Base-by-base conservation (phyloP, 2,888 invertebrate species). In the Cataglyphis albicans region DNA sequence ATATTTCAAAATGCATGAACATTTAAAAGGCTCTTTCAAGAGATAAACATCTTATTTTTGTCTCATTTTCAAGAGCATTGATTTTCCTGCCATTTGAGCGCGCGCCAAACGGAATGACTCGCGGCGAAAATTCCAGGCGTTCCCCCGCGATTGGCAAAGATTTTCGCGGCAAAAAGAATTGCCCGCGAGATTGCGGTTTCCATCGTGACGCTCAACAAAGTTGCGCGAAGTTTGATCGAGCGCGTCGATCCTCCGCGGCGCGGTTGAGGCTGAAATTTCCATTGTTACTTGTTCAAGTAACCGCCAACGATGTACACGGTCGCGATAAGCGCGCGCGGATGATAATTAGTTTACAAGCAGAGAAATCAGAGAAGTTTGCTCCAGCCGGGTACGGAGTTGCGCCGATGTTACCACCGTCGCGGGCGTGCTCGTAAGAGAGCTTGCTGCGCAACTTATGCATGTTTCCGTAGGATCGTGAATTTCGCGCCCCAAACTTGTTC, bases 331-430 rank as follows among this genome's bases (percentile, higher is more conserved):
- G 59, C 72, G 78, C 55, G 64, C 29, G 78, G 59, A 72, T 80
- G 72, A 72, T 80, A 80, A 80, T 80, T 80, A 80, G 72, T 80
- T 80, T 72, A 72, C 78, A 59, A 72, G 44, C 78, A 59, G 44
- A 59, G 72, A 80, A 80, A 80, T 80, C 78, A 80, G 78, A 80
- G 78, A 80, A 80, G 78, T 80, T 80, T 72, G 59, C 72, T 59
- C 44, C 70, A 44, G 21, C 15, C 9, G 67, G 38, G 72, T 9
- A 25, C 57, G 32, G 32, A 72, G 72, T 72, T 52, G 57, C 32
- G 57, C 44, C 57, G 70, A 72, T 32, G 72, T 72, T 72, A 72
- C 78, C 21, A 48, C 72, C 78, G 44, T 5, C 12, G 44, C 12
- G 44, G 44, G 59, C 44, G 70, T 72, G 44, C 59, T 70, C 78